Conservation (phyloP, 2,797 vertebrate species). For the Austrolebias charrua region DNA sequence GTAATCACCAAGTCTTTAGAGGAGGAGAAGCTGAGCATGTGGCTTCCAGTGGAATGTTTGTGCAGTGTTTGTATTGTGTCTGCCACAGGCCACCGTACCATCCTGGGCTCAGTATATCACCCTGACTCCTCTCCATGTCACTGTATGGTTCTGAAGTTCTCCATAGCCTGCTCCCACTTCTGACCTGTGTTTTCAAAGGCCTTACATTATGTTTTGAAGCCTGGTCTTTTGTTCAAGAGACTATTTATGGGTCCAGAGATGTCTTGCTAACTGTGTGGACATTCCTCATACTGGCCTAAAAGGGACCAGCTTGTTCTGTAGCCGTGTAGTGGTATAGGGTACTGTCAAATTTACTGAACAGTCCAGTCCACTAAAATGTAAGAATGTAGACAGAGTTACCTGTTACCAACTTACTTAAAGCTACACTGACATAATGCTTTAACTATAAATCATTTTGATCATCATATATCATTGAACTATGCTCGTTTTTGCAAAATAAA, state of each 20-base stretch:
- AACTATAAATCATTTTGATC: too few species aligned
- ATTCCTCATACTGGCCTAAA: conserved; percentile 53
- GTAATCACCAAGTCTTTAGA: conserved; percentile 66
- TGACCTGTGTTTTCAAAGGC: conserved; percentile 55
- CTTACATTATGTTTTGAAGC: conserved; percentile 69
- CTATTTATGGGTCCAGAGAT: conserved; percentile 60
- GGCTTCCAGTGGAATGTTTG: conserved; percentile 68
- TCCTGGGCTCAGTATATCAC: conserved; percentile 68
- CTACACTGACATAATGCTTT: too few species aligned
- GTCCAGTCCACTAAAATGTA: too few species aligned
- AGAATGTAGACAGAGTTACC: too few species aligned
- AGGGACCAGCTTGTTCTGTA: conserved; percentile 50
- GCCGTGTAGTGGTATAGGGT: too few species aligned
- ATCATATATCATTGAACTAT: too few species aligned
- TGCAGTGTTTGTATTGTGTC: conserved; percentile 73
- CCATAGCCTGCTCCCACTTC: conserved; percentile 66
- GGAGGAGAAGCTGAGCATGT: conserved; percentile 58
- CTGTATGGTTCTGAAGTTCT: conserved; percentile 70
- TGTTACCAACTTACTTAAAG: too few species aligned
- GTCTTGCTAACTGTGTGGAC: conserved; percentile 55
- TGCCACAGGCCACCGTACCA: conserved; percentile 69
- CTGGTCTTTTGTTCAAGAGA: conserved; percentile 66
- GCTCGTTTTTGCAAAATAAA: too few species aligned
- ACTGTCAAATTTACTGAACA: too few species aligned
- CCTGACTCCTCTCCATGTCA: conserved; percentile 68